Conservation (phyloP, 2,113 vertebrate species). For the Sigmodon hispidus region DNA sequence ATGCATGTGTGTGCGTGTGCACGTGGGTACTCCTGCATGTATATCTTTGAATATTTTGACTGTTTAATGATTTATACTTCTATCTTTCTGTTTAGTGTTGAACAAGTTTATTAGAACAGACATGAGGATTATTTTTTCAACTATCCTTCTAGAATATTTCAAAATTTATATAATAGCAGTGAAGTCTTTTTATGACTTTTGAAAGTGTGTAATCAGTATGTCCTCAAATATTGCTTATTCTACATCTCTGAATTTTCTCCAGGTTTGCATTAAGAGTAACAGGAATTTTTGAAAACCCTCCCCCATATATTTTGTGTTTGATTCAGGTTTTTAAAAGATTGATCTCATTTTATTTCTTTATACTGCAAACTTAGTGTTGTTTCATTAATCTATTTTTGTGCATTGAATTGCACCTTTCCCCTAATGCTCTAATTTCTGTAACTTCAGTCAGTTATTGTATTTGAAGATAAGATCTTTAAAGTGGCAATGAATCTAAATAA, state of each 20-base stretch:
- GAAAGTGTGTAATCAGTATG: neutral
- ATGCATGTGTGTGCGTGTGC: too few species aligned
- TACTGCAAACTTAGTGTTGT: neutral
- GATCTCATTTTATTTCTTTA: neutral
- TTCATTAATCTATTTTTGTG: neutral
- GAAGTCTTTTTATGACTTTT: neutral
- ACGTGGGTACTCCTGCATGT: neutral
- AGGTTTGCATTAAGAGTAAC: neutral
- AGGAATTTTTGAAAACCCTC: neutral
- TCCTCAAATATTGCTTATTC: neutral
- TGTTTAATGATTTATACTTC: neutral
- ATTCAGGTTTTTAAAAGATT: neutral
- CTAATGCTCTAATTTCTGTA: neutral
- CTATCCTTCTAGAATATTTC: neutral
- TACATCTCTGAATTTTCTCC: neutral
- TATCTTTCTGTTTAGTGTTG: neutral
- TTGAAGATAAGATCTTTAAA: neutral
- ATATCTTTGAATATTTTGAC: neutral
- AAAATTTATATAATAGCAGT: neutral
- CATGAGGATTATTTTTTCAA: neutral
- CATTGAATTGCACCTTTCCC: neutral
- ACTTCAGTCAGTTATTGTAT: neutral
- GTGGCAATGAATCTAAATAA: neutral
- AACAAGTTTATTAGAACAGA: neutral
- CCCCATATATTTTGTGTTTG: neutral